Evolutionary conservation across 2,888 invertebrate genomes (phyloP).

Genomic region (Ophonus ardosiacus): DNA sequence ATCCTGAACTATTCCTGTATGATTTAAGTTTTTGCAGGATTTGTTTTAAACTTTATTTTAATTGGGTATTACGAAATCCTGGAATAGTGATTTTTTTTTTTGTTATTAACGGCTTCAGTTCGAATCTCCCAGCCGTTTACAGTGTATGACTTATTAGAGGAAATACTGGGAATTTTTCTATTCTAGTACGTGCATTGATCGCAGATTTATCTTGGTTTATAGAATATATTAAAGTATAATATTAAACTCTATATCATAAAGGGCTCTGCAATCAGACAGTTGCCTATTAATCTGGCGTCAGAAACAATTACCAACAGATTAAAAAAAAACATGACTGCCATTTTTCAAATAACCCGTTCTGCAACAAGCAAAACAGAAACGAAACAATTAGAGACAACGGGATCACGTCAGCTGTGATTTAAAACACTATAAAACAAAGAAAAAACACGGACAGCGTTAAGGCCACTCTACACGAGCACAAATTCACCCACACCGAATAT

Average conservation of each 20-base stretch:
- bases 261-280: slow-evolving; percentile 52
- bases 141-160: too few species aligned
- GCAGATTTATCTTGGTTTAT: neutral
- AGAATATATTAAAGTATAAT: slow-evolving; percentile 1
- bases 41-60: too few species aligned
- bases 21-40: too few species aligned
- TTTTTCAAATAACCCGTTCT: slow-evolving; percentile 62
- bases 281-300: slow-evolving; percentile 62
- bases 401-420: slow-evolving; percentile 61
- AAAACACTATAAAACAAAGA: slow-evolving; percentile 56
- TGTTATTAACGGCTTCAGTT: too few species aligned
- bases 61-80: too few species aligned
- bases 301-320: slow-evolving; percentile 61
- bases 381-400: slow-evolving; percentile 60
- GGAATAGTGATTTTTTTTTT: too few species aligned
- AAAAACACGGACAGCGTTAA: slow-evolving; percentile 31
- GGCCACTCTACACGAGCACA: neutral
- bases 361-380: slow-evolving; percentile 58
- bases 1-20: too few species aligned
- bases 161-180: too few species aligned
- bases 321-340: slow-evolving; percentile 44
- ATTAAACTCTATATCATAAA: slow-evolving; percentile 45
- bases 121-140: too few species aligned
- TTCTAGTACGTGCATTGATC: slow-evolving; percentile 25
- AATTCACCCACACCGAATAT: neutral